Base-by-base conservation (phyloP, 2,888 invertebrate species). In the Phoenoteleia sp. region DNA sequence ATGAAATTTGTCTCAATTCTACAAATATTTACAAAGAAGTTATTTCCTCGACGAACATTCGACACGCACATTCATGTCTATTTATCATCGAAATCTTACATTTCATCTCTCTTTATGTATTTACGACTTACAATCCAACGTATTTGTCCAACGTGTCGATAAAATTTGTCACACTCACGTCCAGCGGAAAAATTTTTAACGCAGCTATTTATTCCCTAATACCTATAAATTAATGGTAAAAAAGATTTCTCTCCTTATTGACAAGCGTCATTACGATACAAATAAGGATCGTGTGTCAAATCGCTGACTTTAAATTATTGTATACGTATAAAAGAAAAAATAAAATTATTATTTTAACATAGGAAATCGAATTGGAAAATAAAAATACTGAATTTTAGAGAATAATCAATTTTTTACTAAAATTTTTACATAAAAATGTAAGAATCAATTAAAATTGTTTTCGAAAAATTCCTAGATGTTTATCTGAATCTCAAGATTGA, bases 191-290 rank as follows among this genome's bases (percentile, higher is more conserved):
- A 13, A 66, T 64, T 69, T 77, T 77, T 60, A n/a, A 54, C 58
- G 36, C 42, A 33, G 58, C 39, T 36, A 25, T 76, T 66, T 58
- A 67, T 67, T 15, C 17, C n/a, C 49, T 4, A 42, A 36, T 66
- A 36, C 36, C 66, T 27, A 60, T 79, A 62, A 71, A 71, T 77
- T 77, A 49, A 58, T 72, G 54, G 33, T 64, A 72, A 72, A 71
- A 64, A 64, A 56, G 71, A 39, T 80, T 80, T 80, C 79, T 80
- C 79, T 71, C 56, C 71, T 42, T 80, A 80, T 64, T 56, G 56
- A 79, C 27, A 62, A 33, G 5, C 7, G 52, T 45, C 5, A 56
- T 80, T 80, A 66, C 0, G 45, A 52, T 54, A 42, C 39, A 54
- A 71, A 42, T 33, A 79, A 79, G 54, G 71, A 39, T 33, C 19